phyloP scores from a whole-genome alignment of 2,113 vertebrate species.

The Phrynosoma blainvillii region DNA sequence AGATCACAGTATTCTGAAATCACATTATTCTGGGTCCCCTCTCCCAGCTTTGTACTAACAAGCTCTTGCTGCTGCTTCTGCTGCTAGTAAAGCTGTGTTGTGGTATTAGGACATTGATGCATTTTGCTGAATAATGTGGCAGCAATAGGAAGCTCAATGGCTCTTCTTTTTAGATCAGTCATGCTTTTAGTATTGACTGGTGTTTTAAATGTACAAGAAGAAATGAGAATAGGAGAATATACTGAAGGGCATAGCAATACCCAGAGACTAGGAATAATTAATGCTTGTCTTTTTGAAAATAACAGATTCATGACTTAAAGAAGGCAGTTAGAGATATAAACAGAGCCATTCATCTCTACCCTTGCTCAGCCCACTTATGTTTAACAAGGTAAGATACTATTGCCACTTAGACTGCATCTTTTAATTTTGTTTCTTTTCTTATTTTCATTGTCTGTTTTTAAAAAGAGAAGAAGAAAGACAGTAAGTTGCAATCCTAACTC shows the following conservation, averaged over 20 bases:
- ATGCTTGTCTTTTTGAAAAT: slow-evolving; percentile 37
- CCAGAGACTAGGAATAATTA: not conserved
- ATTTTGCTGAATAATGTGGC: not conserved
- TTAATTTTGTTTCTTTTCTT: not conserved
- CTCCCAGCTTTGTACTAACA: not conserved
- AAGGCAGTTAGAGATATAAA: slow-evolving; percentile 77
- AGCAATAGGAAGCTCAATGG: not conserved
- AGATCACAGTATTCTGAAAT: too few relatives aligned
- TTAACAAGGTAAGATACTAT: slow-evolving; percentile 74
- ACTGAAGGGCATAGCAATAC: not conserved
- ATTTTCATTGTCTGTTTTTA: not conserved
- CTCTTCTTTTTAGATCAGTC: not conserved
- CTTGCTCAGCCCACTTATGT: slow-evolving; percentile 73
- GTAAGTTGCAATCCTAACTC: too few relatives aligned
- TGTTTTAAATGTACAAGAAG: not conserved
- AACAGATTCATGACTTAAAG: slow-evolving; percentile 74
- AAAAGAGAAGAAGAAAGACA: too few relatives aligned
- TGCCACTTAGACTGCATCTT: not conserved
- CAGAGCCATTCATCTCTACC: slow-evolving; percentile 78
- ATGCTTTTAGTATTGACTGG: not conserved
- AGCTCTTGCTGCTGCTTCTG: not conserved
- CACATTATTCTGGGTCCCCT: not conserved
- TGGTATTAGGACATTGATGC: not conserved
- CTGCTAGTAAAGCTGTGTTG: too few relatives aligned
- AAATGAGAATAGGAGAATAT: not conserved